Evolutionary conservation across 2,888 invertebrate genomes (phyloP).

Genomic region (Morinoia aosen): DNA sequence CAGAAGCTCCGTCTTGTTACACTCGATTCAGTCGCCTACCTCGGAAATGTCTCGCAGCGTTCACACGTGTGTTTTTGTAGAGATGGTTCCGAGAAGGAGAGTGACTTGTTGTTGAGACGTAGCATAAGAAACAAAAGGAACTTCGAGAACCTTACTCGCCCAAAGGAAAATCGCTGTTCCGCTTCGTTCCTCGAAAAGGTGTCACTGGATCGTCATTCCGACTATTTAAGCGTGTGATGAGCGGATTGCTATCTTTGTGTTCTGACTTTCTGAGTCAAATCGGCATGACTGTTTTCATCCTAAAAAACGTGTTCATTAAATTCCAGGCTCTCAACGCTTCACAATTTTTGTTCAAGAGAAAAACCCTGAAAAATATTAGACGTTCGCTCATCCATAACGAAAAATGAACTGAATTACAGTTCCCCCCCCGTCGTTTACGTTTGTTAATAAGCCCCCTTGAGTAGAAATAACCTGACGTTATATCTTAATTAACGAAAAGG

Average conservation of each 20-base stretch:
- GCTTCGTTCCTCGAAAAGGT: slow-evolving; percentile 27
- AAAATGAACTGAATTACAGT: background rate
- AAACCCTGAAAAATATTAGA: background rate
- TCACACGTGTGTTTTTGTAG: slow-evolving; percentile 15
- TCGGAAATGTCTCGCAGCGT: background rate
- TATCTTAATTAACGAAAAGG: background rate
- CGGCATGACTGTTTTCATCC: background rate
- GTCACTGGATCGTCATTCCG: slow-evolving; percentile 9
- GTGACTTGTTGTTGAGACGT: slow-evolving; percentile 26
- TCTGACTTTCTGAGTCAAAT: background rate
- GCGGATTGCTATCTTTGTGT: background rate
- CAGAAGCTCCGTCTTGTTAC: slow-evolving; percentile 34
- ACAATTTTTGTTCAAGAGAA: background rate
- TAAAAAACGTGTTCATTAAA: background rate
- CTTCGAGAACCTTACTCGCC: background rate
- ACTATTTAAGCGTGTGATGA: slow-evolving; percentile 16
- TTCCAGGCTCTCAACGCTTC: background rate
- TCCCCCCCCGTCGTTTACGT: background rate
- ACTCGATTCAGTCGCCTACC: background rate
- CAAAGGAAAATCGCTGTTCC: slow-evolving; percentile 5
- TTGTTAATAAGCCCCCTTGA: background rate
- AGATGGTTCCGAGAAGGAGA: background rate
- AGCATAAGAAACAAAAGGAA: slow-evolving; percentile 21
- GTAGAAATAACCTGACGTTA: background rate
- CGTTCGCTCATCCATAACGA: background rate